phyloP scores from a whole-genome alignment of 2,797 vertebrate species.

The Antrozous pallidus region DNA sequence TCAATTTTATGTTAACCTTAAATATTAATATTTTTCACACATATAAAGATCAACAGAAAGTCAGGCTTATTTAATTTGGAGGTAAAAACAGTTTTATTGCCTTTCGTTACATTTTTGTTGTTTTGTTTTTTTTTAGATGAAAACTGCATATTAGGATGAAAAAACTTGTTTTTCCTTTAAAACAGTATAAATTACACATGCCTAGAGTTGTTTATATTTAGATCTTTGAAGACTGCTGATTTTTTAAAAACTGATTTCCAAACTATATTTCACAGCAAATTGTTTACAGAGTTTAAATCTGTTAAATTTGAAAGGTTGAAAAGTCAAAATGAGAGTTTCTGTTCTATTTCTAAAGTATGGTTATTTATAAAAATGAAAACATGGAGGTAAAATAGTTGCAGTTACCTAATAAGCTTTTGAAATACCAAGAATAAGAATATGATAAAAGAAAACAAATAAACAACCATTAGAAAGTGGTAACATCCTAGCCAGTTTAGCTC shows the following conservation, averaged over 20 bases:
- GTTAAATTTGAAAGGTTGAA: background rate
- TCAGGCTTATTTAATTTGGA: background rate
- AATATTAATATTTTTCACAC: background rate
- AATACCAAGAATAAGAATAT: background rate
- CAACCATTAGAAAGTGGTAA: background rate
- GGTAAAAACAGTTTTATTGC: background rate
- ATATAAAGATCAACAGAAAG: background rate
- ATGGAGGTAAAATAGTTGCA: background rate
- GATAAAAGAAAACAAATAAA: background rate
- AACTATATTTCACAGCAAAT: background rate
- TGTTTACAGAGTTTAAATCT: slow-evolving; percentile 10
- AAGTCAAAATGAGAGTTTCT: background rate
- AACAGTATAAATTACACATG: background rate
- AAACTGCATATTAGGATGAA: background rate
- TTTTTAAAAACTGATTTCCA: background rate
- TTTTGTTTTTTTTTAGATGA: background rate
- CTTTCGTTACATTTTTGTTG: background rate
- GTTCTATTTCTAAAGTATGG: background rate
- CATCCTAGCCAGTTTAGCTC: too few species aligned
- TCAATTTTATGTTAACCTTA: background rate
- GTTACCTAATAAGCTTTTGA: background rate
- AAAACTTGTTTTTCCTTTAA: background rate
- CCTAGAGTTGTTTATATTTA: background rate
- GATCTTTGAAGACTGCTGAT: background rate
- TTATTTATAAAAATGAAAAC: background rate